Conservation (phyloP, 2,113 vertebrate species). For the Vulpes vulpes region DNA sequence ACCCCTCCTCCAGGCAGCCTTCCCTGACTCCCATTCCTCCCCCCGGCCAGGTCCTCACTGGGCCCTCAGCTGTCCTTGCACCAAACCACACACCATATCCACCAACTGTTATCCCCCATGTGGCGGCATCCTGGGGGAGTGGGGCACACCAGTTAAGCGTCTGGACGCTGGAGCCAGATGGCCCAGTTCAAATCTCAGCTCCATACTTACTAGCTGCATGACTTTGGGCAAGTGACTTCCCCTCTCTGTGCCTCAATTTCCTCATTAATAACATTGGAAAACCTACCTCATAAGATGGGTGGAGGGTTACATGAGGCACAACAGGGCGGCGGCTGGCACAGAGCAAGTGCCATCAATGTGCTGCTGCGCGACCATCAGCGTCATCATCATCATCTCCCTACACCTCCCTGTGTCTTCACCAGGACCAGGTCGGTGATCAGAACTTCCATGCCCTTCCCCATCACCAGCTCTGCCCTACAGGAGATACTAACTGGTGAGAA, state of each 20-base stretch:
- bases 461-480: background rate
- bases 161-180: background rate
- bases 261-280: background rate
- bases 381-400: background rate
- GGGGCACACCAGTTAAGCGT: too few relatives aligned
- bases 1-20: background rate
- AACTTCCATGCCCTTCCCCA: background rate
- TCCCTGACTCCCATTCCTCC: background rate
- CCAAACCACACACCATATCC: background rate
- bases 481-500: background rate
- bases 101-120: background rate
- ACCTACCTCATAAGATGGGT: too few relatives aligned
- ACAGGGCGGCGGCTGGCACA: too few relatives aligned
- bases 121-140: background rate
- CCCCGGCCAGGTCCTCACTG: background rate
- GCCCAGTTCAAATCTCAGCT: background rate
- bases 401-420: background rate
- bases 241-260: background rate
- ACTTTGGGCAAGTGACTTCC: background rate
- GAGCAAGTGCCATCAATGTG: rapidly evolving
- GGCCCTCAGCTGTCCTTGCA: background rate
- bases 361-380: rapidly evolving
- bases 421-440: background rate
- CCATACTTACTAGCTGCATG: background rate
- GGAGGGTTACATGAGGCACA: background rate